A percentile compares a stretch with the other conserved stretches of the same genome.
phyloP scores from a whole-genome alignment of 2,113 vertebrate species.

The Nestor notabilis region DNA sequence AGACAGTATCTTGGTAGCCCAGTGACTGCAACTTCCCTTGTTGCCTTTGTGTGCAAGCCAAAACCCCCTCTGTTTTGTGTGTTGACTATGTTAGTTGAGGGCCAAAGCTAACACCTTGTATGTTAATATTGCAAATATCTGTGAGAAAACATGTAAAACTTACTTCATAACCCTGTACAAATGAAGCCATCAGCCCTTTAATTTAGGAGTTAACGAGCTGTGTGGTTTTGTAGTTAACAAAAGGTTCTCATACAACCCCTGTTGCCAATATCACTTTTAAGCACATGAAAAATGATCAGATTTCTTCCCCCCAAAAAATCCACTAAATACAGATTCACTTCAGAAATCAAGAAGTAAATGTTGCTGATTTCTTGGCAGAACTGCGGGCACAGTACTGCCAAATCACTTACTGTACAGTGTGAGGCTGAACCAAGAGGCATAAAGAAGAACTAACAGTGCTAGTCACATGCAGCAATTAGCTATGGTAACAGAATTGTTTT shows the following conservation, averaged over 20 bases:
- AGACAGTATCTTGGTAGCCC: background rate
- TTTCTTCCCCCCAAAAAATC: background rate
- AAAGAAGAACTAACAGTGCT: constrained; percentile 41
- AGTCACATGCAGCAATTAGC: constrained; percentile 61
- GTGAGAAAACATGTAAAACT: background rate
- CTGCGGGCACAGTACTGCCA: background rate
- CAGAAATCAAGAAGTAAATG: constrained; percentile 37
- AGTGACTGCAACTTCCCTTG: background rate
- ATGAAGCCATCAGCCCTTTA: background rate
- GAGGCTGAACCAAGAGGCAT: constrained; percentile 35
- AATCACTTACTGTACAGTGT: constrained; percentile 16
- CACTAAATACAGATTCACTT: constrained; percentile 4
- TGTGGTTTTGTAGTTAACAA: background rate
- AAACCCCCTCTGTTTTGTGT: background rate
- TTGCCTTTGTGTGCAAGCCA: background rate
- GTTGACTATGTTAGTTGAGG: background rate
- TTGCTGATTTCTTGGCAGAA: constrained; percentile 48
- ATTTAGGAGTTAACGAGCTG: background rate
- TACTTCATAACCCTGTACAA: background rate
- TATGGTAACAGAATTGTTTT: constrained; percentile 68
- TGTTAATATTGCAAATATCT: background rate
- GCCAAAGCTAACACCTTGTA: background rate
- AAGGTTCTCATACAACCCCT: background rate
- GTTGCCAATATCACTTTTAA: background rate
- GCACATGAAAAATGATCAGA: background rate